Percentiles rank a stretch among this genome's conserved stretches.
phyloP scores from a whole-genome alignment of 2,113 vertebrate species.

The Lamprologus tigripictilis region DNA sequence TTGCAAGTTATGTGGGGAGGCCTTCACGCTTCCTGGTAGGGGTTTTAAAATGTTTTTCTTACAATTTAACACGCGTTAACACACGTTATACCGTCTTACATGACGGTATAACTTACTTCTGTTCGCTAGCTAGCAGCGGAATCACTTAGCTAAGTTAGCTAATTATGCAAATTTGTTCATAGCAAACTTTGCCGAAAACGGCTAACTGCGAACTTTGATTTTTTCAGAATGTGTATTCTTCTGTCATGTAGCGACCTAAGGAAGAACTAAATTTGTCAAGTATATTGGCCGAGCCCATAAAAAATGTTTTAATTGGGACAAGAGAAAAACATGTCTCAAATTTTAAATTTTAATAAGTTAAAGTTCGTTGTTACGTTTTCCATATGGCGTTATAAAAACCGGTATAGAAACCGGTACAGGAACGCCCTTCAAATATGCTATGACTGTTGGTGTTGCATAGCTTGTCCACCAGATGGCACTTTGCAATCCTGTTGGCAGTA shows the following conservation, averaged over 20 bases:
- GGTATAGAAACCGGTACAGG: not conserved
- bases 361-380: not conserved
- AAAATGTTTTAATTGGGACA: not conserved
- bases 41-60: not conserved
- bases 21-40: slow-evolving; percentile 50
- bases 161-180: not conserved
- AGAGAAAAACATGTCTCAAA: not conserved
- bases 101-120: not conserved
- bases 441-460: not conserved
- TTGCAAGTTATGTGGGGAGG: slow-evolving; percentile 38
- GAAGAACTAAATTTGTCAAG: not conserved
- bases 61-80: not conserved
- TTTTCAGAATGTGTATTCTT: not conserved
- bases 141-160: not conserved
- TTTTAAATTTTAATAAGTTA: not conserved
- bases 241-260: not conserved
- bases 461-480: not conserved
- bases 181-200: not conserved
- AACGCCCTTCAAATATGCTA: not conserved
- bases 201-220: not conserved
- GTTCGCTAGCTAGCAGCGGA: not conserved
- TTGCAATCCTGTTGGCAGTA: not conserved
- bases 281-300: not conserved
- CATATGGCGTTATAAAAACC: not conserved
- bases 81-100: not conserved